A percentile compares a stretch with the other conserved stretches of the same genome.
phyloP scores from a whole-genome alignment of 2,888 invertebrate genomes.

The Eilema sororculum region DNA sequence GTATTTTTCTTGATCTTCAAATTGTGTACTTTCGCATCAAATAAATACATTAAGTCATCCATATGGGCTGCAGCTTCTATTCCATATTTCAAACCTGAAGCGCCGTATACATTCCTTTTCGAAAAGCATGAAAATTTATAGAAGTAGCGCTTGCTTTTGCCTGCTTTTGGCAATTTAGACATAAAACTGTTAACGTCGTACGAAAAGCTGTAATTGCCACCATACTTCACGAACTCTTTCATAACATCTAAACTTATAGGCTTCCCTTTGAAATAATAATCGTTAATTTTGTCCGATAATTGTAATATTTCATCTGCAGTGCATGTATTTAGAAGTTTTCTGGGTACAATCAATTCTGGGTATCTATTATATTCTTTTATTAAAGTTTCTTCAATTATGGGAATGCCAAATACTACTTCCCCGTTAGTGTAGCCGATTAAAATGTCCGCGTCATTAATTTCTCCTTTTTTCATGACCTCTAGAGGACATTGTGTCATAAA shows the following conservation, averaged over 20 bases:
- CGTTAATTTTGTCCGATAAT: conserved; percentile 17
- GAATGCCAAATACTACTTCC: conserved; percentile 64
- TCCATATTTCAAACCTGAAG: conserved; percentile 54
- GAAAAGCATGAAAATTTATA: conserved; percentile 60
- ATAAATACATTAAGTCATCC: conserved; percentile 71
- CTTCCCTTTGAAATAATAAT: conserved; percentile 25
- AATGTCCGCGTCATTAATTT: conserved; percentile 24
- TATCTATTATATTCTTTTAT: conserved; percentile 21
- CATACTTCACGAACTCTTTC: conserved; percentile 14
- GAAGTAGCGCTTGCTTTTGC: conserved; percentile 32
- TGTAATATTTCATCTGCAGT: conserved; percentile 20
- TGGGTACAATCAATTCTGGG: conserved; percentile 29
- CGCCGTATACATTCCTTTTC: conserved; percentile 61
- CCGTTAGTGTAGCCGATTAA: conserved; percentile 21
- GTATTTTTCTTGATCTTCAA: conserved; percentile 58
- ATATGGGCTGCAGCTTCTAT: conserved; percentile 64
- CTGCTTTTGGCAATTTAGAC: conserved; percentile 34
- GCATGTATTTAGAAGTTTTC: conserved; percentile 22
- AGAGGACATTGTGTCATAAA: conserved; percentile 25
- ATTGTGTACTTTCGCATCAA: conserved; percentile 57
- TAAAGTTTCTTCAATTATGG: conserved; percentile 26
- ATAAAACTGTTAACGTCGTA: conserved; percentile 19
- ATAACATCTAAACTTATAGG: conserved; percentile 17
- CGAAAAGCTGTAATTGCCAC: neutral
- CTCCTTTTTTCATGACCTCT: neutral